phyloP scores from a whole-genome alignment of 2,797 vertebrate genomes.

The Pipistrellus pipistrellus region DNA sequence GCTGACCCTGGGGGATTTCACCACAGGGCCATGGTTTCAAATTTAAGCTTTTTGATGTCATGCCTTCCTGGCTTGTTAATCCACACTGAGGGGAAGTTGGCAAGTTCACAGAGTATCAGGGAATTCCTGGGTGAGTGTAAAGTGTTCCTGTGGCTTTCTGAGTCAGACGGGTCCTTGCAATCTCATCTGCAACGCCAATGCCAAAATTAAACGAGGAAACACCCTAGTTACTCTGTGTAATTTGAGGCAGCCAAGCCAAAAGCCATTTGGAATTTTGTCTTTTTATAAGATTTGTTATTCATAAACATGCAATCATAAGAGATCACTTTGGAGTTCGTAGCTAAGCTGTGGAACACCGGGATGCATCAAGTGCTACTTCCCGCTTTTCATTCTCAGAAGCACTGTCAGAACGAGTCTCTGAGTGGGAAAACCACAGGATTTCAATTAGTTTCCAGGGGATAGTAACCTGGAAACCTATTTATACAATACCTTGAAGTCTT shows the following conservation, averaged over 20 bases:
- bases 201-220: neutral
- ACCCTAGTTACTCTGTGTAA: neutral
- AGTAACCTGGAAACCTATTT: conserved; percentile 32
- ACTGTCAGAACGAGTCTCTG: conserved; percentile 25
- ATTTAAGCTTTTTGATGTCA: conserved; percentile 24
- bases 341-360: neutral
- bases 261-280: conserved; percentile 39
- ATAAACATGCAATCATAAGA: neutral
- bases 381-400: conserved; percentile 39
- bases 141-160: conserved; percentile 58
- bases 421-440: conserved; percentile 46
- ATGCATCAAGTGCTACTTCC: neutral
- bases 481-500: conserved; percentile 34
- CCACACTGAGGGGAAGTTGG: conserved; percentile 3
- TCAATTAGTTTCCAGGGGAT: conserved; percentile 64
- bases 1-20: conserved; percentile 13
- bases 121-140: conserved; percentile 61
- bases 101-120: conserved; percentile 3
- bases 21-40: conserved; percentile 43
- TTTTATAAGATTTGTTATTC: conserved; percentile 11
- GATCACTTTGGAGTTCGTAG: neutral
- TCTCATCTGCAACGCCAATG: conserved; percentile 30
- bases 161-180: conserved; percentile 25
- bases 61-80: conserved; percentile 49
- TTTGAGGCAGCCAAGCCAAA: conserved; percentile 5